These are phyloP conservation scores for Trissoscelio sp. DNA, from an alignment of 2,888 invertebrate genomes.

Conservation along the genomic window DNA sequence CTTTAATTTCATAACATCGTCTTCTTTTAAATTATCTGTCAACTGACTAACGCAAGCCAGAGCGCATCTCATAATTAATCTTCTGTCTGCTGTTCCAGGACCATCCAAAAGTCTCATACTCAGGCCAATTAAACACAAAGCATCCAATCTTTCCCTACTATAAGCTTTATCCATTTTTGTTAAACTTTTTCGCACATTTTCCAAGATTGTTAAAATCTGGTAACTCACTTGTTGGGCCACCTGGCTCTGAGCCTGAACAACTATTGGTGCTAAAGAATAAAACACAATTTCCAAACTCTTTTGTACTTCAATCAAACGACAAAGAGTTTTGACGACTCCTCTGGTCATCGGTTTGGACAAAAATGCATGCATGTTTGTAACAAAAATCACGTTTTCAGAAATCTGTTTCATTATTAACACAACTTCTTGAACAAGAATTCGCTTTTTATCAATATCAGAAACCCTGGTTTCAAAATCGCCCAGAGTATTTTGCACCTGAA, in stretches of 20 bases:
- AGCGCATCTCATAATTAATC: constrained; percentile 88
- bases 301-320: constrained; percentile 91
- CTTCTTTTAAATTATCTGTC: constrained; percentile 79
- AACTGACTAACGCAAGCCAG: constrained; percentile 86
- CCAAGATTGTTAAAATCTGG: constrained; percentile 88
- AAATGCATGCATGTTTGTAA: constrained; percentile 88
- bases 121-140: constrained; percentile 77
- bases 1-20: constrained; percentile 85
- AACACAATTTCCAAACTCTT: constrained; percentile 91
- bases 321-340: constrained; percentile 89
- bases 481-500: constrained; percentile 84
- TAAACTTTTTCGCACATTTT: constrained; percentile 85
- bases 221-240: constrained; percentile 92
- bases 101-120: constrained; percentile 81
- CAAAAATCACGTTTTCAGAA: constrained; percentile 85
- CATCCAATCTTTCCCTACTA: constrained; percentile 79
- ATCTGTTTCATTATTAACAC: constrained; percentile 83
- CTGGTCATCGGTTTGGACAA: constrained; percentile 91
- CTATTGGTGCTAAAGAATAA: constrained; percentile 87
- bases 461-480: constrained; percentile 80
- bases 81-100: constrained; percentile 86
- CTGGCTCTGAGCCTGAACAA: constrained; percentile 90
- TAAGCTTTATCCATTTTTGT: constrained; percentile 78
- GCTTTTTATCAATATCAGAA: constrained; percentile 80
- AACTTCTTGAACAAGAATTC: constrained; percentile 85